phyloP scores from a whole-genome alignment of 2,797 vertebrate genomes.

The Macropus fuliginosus region DNA sequence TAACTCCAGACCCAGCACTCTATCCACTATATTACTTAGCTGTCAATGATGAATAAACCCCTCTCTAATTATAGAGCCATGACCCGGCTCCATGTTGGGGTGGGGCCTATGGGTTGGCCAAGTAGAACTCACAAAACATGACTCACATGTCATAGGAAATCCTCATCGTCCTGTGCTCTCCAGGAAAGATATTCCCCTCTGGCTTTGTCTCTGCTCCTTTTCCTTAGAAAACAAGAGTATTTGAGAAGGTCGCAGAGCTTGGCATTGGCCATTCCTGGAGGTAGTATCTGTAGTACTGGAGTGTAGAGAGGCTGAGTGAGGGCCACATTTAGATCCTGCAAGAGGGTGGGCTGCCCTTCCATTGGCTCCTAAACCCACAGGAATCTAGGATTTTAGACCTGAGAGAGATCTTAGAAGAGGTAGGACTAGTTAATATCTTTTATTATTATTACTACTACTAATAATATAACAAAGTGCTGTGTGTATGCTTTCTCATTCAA shows the following conservation, averaged over 20 bases:
- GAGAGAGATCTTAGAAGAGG: neutral
- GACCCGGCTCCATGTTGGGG: neutral
- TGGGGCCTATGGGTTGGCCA: neutral
- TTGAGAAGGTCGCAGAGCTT: neutral
- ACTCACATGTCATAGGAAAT: neutral
- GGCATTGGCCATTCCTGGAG: neutral
- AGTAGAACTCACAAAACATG: neutral
- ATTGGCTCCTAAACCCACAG: conserved; percentile 39
- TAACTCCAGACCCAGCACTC: neutral
- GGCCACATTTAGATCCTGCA: neutral
- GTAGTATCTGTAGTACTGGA: neutral
- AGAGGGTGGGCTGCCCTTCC: neutral
- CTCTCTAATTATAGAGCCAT: neutral
- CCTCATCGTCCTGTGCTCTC: neutral
- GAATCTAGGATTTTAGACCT: neutral
- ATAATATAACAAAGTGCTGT: neutral
- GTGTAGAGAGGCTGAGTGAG: neutral
- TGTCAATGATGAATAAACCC: neutral
- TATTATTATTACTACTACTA: no score
- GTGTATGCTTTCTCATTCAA: neutral
- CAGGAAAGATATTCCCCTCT: neutral
- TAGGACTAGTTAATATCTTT: neutral
- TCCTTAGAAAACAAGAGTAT: neutral
- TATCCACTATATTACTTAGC: neutral
- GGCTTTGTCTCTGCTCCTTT: neutral